A percentile compares a stretch with the other conserved stretches of the same genome.
phyloP scores from a whole-genome alignment of 2,888 invertebrate genomes.

The Ethmia dodecea region DNA sequence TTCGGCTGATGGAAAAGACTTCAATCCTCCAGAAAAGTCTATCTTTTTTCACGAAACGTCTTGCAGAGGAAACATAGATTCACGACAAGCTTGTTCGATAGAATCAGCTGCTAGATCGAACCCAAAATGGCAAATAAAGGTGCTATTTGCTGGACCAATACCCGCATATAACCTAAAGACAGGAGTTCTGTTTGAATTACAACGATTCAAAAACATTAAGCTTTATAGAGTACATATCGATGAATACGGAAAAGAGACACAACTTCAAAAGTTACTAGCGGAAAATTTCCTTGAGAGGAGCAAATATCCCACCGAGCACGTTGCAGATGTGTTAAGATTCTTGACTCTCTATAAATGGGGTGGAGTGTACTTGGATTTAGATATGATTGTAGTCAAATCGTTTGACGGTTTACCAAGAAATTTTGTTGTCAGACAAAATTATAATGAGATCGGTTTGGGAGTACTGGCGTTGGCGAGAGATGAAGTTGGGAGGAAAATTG shows the following conservation, averaged over 20 bases:
- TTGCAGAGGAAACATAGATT: constrained; percentile 58
- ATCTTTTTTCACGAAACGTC: constrained; percentile 81
- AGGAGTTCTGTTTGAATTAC: constrained; percentile 21
- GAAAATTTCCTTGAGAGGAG: constrained; percentile 60
- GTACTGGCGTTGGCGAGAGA: constrained; percentile 77
- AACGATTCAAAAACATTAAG: constrained; percentile 65
- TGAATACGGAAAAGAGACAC: constrained; percentile 73
- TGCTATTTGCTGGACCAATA: constrained; percentile 23
- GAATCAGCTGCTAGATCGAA: constrained; percentile 79
- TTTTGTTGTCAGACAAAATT: constrained; percentile 72
- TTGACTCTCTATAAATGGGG: constrained; percentile 4
- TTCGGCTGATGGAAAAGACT: constrained; percentile 8
- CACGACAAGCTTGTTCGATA: constrained; percentile 79
- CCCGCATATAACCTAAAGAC: neutral
- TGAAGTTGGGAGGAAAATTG: constrained; percentile 28
- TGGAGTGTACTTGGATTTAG: constrained; percentile 4
- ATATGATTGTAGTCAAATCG: constrained; percentile 1
- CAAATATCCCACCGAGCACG: constrained; percentile 65
- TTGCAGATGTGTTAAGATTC: neutral
- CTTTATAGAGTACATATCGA: constrained; percentile 68
- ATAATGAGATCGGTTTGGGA: constrained; percentile 79
- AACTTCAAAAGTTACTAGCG: constrained; percentile 71
- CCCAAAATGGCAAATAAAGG: constrained; percentile 67
- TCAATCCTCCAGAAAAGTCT: constrained; percentile 40
- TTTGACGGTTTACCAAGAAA: constrained; percentile 1